Evolutionary conservation across 2,888 invertebrate species (phyloP), one percentile per base, ranked within the genome.

Genomic region (Stenchaetothrips biformis): DNA sequence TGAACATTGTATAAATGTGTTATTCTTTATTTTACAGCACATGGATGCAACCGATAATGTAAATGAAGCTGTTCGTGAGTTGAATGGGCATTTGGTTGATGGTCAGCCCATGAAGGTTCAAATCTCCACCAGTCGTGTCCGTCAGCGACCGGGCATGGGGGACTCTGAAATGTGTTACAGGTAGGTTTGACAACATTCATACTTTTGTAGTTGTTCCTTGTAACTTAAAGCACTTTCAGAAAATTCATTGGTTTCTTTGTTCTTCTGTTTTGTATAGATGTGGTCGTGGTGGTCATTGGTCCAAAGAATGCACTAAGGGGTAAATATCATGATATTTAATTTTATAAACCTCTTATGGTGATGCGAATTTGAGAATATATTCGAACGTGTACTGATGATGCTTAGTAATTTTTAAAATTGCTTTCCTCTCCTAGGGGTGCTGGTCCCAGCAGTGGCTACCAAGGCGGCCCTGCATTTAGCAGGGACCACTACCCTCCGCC

Each of bases 71-170:
- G 95, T 96, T 87, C 94, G 94, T 90, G 96, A 95, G 86, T 89
- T 97, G 86, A 96, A 97, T 90, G 96, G 96, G 85, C 93, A 92
- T 88, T 92, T 94, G 87, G 93, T 97, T 85, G 95, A 96, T 90
- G 97, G 97, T 82, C 94, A 95, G 87, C 94, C 94, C 83, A 93
- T 98, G 90, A 95, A 95, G 89, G 85, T 98, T 85, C 97, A 98
- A 90, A 91, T 96, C 83, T 96, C 96, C 83, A 96, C 96, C 84
- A 95, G 95, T 88, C 94, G 95, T 88, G 97, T 97, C 80, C 91
- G 97, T 84, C 96, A 96, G 88, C 93, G 95, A 87, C 96, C 97
- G 86, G 97, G 97, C 85, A 97, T 97, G 97, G 97, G 97, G 86
- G 96, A 96, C 88, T 96, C 96, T 87, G 96, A 96, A 88, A 96